Conservation (phyloP, 2,888 invertebrate species). For the Steromphala cineraria region DNA sequence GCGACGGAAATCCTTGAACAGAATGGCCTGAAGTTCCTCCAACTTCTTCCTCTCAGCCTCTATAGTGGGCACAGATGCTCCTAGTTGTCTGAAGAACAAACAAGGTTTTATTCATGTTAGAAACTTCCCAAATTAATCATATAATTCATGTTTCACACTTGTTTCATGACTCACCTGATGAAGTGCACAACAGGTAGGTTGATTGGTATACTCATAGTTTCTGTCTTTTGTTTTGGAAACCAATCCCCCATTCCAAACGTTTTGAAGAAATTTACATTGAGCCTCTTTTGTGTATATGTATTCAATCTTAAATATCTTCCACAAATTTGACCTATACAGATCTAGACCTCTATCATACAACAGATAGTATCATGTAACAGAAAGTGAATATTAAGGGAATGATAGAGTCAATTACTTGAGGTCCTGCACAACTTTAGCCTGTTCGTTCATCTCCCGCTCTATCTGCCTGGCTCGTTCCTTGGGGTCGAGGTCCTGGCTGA, state of each 20-base stretch:
- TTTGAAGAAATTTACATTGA: background rate
- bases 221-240: no score
- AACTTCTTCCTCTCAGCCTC: constrained; percentile 93
- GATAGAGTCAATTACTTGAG: constrained; percentile 78
- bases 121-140: no score
- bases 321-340: no score
- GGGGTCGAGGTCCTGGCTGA: constrained; percentile 73
- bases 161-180: no score
- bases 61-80: constrained; percentile 92
- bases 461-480: constrained; percentile 88
- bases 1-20: constrained; percentile 94
- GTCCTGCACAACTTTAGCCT: constrained; percentile 95
- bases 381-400: background rate
- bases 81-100: constrained; percentile 79
- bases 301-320: no score
- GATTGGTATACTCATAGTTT: no score
- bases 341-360: no score
- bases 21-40: constrained; percentile 93
- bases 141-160: no score
- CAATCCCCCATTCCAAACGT: no score
- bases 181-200: no score
- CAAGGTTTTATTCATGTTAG: no score
- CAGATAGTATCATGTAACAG: background rate
- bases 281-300: background rate
- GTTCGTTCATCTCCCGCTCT: constrained; percentile 98